Percentiles rank a stretch among this genome's conserved stretches.
phyloP scores from a whole-genome alignment of 2,888 invertebrate genomes.

The Euproctis similis region DNA sequence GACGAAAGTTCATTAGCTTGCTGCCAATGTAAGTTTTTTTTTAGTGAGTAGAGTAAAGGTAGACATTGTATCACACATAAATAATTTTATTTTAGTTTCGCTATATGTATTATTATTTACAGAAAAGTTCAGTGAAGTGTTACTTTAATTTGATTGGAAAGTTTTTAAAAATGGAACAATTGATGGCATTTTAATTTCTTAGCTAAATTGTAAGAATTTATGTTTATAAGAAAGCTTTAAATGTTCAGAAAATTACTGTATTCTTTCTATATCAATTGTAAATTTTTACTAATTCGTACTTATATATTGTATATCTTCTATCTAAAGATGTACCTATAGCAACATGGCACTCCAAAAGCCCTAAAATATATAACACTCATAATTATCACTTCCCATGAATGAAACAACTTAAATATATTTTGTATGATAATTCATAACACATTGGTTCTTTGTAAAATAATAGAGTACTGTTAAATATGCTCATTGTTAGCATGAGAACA shows the following conservation, averaged over 20 bases:
- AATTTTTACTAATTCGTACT: slow-evolving; percentile 22
- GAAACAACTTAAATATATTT: too few species aligned
- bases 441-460: too few species aligned
- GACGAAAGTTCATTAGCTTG: slow-evolving; percentile 34
- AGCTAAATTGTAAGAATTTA: slow-evolving; percentile 23
- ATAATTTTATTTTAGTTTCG: slow-evolving; percentile 31
- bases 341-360: slow-evolving; percentile 1
- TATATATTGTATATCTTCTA: slow-evolving; percentile 19
- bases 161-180: slow-evolving; percentile 4
- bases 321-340: too few species aligned
- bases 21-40: slow-evolving; percentile 39
- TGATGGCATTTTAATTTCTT: slow-evolving; percentile 29
- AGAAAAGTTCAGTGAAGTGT: slow-evolving; percentile 14
- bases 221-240: slow-evolving; percentile 30
- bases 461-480: too few species aligned
- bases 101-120: slow-evolving; percentile 23
- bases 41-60: slow-evolving; percentile 28
- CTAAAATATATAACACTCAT: too few species aligned
- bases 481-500: too few species aligned
- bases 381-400: too few species aligned
- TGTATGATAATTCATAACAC: too few species aligned
- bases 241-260: slow-evolving; percentile 20
- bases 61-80: slow-evolving; percentile 44
- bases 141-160: too few species aligned
- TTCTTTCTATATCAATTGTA: slow-evolving; percentile 22